Evolutionary conservation across 2,797 vertebrate species (phyloP).

Genomic region (Micrastur ruficollis): DNA sequence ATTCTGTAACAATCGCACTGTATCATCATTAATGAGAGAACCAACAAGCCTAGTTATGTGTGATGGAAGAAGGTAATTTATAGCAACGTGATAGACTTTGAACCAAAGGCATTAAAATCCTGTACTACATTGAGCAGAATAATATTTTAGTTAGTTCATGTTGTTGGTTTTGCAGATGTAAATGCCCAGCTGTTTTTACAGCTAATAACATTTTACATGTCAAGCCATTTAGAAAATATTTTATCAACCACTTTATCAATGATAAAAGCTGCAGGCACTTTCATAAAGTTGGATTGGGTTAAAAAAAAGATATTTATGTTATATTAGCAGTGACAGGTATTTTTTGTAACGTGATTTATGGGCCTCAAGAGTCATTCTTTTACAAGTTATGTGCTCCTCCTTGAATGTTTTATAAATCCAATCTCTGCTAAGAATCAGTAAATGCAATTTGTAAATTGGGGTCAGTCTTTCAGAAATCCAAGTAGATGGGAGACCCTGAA

Average conservation of each 20-base stretch:
- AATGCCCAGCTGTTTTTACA: conserved; percentile 61
- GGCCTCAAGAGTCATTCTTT: conserved; percentile 36
- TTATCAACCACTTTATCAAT: conserved; percentile 36
- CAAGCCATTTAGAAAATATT: conserved; percentile 20
- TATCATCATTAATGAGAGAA: not conserved
- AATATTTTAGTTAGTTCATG: conserved; percentile 31
- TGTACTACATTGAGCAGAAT: conserved; percentile 43
- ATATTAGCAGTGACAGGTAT: conserved; percentile 35
- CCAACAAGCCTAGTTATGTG: not conserved
- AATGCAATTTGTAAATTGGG: conserved; percentile 10
- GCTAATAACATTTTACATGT: conserved; percentile 28
- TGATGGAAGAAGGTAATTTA: not conserved
- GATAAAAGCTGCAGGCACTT: conserved; percentile 21
- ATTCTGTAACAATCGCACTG: not conserved
- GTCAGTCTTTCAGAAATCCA: not conserved
- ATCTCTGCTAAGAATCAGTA: conserved; percentile 27
- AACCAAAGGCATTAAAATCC: not conserved
- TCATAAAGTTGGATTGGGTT: not conserved
- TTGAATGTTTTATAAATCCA: conserved; percentile 27
- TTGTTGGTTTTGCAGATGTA: conserved; percentile 51
- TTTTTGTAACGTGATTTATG: conserved; percentile 59
- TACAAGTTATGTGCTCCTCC: not conserved
- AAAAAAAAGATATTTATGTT: conserved; percentile 26
- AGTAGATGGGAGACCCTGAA: not conserved
- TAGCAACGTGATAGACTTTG: not conserved